These are phyloP conservation scores for Oligia strigilis DNA, from an alignment of 2,888 invertebrate genomes.

Conservation along the genomic window DNA sequence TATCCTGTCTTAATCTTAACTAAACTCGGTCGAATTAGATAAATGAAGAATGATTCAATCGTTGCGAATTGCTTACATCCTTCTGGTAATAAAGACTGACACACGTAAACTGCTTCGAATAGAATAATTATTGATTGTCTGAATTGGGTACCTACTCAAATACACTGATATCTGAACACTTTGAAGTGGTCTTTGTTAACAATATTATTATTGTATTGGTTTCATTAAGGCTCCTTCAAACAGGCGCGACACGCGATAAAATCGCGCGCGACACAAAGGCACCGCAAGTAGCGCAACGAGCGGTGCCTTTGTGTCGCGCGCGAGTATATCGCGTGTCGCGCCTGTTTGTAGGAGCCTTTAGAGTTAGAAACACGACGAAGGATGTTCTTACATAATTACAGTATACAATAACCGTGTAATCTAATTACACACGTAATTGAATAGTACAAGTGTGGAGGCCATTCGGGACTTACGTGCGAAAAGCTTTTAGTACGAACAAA, in stretches of 20 bases:
- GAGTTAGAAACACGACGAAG: conserved; percentile 10
- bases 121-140: conserved; percentile 67
- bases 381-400: conserved; percentile 42
- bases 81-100: conserved; percentile 80
- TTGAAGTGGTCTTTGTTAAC: conserved; percentile 19
- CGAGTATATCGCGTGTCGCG: too few species aligned
- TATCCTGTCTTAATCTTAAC: conserved; percentile 55
- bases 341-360: too few species aligned
- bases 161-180: conserved; percentile 6
- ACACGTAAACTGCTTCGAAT: conserved; percentile 68
- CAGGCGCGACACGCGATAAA: too few species aligned
- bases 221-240: not conserved
- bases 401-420: conserved; percentile 64
- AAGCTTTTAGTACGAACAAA: conserved; percentile 82
- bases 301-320: too few species aligned
- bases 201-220: conserved; percentile 35
- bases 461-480: conserved; percentile 72
- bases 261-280: too few species aligned
- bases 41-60: conserved; percentile 78
- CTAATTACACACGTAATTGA: conserved; percentile 75
- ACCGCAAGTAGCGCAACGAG: too few species aligned
- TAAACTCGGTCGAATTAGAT: conserved; percentile 67
- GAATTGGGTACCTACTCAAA: conserved; percentile 8
- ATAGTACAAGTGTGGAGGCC: conserved; percentile 73
- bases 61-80: conserved; percentile 81